phyloP scores from a whole-genome alignment of 2,113 vertebrate species.

The Sinocyclocheilus anshuiensis region DNA sequence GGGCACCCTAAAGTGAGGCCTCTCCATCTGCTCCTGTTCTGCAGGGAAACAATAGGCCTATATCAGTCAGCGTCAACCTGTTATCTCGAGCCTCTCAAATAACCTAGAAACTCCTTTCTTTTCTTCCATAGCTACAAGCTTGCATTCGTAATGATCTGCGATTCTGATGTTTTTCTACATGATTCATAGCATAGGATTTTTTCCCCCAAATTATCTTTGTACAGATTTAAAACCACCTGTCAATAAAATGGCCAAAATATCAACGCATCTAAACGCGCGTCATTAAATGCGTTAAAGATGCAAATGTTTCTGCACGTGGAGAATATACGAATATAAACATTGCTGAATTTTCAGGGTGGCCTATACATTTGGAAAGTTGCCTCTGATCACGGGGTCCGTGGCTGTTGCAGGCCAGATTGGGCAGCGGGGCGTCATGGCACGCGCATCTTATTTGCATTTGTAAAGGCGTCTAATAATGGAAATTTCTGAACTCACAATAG shows the following conservation, averaged over 20 bases:
- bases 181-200: neutral
- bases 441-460: constrained; percentile 78
- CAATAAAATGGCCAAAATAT: neutral
- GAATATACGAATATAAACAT: constrained; percentile 3
- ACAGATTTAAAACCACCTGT: neutral
- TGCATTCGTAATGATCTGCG: neutral
- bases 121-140: neutral
- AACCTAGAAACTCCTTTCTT: constrained; percentile 46
- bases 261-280: neutral
- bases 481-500: constrained; percentile 72
- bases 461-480: constrained; percentile 72
- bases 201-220: neutral
- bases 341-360: constrained; percentile 23
- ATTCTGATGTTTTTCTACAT: neutral
- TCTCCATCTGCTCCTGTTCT: constrained; percentile 74
- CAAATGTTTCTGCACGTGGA: neutral
- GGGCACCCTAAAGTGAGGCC: constrained; percentile 65
- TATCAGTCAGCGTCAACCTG: constrained; percentile 73
- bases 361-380: constrained; percentile 59
- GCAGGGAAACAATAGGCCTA: constrained; percentile 69
- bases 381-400: constrained; percentile 67
- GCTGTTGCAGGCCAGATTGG: constrained; percentile 59
- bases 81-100: constrained; percentile 52
- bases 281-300: neutral
- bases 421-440: constrained; percentile 74